Base-by-base conservation (phyloP, 2,888 invertebrate genomes). In the Belgica antarctica region DNA sequence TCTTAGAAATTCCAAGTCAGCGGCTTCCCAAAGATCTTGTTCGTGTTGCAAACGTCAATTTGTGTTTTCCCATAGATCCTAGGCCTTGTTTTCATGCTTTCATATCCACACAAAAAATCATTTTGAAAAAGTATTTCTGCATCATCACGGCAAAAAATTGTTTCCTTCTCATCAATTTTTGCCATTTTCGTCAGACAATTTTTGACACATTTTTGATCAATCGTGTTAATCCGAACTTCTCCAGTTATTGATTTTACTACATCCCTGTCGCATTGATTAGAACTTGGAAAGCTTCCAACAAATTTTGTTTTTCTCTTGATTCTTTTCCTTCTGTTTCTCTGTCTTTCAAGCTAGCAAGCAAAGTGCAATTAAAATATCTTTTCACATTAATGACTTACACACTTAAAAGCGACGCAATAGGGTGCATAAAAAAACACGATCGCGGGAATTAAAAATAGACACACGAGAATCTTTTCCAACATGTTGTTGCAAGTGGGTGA, bases 351-450 rank as follows among this genome's bases (percentile, higher is more conserved):
- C n/a, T n/a, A n/a, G n/a, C n/a, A n/a, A n/a, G n/a, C n/a, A n/a
- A n/a, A n/a, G n/a, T n/a, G 41, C 41, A 41, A 41, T 41, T n/a
- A 41, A 41, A 41, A 41, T 41, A 2, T 41, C 15, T 31, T 10
- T n/a, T n/a, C n/a, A n/a, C n/a, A n/a, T n/a, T 41, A 41, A 41
- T 41, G n/a, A 41, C 15, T 41, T 34, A 34, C 34, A 34, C 34
- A 34, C 7, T 34, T 34, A 34, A 34, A 34, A 34, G 34, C 34
- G 12, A 8, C 34, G 34, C 34, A 7, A 34, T 34, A 4, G 15
- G 10, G 15, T 41, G 41, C n/a, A 41, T 7, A 31, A 15, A 41
- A 15, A 41, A 41, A 41, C 41, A 41, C 41, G n/a, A 41, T 10
- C 41, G n/a, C 8, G n/a, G 15, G 15, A 22, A 17, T 52, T 52